Evolutionary conservation across 2,888 invertebrate genomes (phyloP).

Genomic region (Lissonota sp.): DNA sequence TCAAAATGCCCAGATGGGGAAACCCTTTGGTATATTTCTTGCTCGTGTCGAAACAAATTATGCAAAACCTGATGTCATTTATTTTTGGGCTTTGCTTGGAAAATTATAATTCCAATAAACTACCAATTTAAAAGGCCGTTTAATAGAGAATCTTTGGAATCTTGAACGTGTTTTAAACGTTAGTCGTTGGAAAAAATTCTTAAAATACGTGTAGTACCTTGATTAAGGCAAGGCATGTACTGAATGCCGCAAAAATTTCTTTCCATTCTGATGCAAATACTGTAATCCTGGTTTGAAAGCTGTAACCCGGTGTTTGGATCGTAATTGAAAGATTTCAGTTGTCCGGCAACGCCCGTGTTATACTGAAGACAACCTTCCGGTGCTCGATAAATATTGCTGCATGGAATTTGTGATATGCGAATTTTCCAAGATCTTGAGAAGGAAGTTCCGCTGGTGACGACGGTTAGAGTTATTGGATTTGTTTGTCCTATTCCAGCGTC

Average conservation of each 20-base stretch:
- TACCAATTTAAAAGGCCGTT: too few species aligned
- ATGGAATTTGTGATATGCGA: slow-evolving; percentile 91
- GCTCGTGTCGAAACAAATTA: too few species aligned
- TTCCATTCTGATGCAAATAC: slow-evolving; percentile 93
- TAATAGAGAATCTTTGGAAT: too few species aligned
- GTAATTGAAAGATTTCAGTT: slow-evolving; percentile 93
- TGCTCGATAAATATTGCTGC: slow-evolving; percentile 89
- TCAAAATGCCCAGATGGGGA: too few species aligned
- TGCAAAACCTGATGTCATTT: too few species aligned
- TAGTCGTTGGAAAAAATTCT: neutral
- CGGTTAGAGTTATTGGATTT: slow-evolving; percentile 92
- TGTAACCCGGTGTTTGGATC: slow-evolving; percentile 90
- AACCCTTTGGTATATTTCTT: too few species aligned
- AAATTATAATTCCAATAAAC: too few species aligned
- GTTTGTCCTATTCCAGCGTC: slow-evolving; percentile 91
- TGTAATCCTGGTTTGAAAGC: slow-evolving; percentile 95
- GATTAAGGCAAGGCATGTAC: slow-evolving; percentile 90
- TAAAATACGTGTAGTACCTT: slow-evolving; percentile 85
- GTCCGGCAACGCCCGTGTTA: slow-evolving; percentile 92
- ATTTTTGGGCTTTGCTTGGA: too few species aligned
- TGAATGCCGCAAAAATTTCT: slow-evolving; percentile 95
- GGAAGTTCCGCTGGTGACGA: slow-evolving; percentile 91
- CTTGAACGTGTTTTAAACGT: too few species aligned
- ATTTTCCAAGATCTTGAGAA: slow-evolving; percentile 93
- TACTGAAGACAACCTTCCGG: slow-evolving; percentile 92